A percentile compares a stretch with the other conserved stretches of the same genome.
These are phyloP conservation scores for Platypus cylindrus DNA, from an alignment of 2,888 invertebrate genomes.

Conservation along the genomic window DNA sequence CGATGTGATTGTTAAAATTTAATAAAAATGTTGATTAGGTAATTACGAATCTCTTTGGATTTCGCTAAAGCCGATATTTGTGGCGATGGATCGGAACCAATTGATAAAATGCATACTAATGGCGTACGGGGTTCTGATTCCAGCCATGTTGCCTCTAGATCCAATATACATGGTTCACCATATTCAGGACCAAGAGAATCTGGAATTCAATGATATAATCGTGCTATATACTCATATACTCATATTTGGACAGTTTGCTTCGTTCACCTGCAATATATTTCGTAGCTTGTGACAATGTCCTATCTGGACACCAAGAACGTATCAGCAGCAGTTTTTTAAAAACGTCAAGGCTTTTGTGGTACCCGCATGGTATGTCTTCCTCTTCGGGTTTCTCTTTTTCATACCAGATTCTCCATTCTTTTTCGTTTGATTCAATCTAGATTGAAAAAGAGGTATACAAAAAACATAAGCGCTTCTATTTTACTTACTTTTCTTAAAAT, in stretches of 20 bases:
- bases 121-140: slow-evolving; percentile 85
- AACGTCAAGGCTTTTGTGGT: slow-evolving; percentile 72
- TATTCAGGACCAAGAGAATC: slow-evolving; percentile 79
- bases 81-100: slow-evolving; percentile 93
- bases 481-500: slow-evolving; percentile 57
- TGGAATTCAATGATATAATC: slow-evolving; percentile 22
- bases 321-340: slow-evolving; percentile 78
- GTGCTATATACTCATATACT: slow-evolving; percentile 1
- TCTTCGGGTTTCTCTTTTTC: slow-evolving; percentile 89
- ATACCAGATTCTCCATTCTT: slow-evolving; percentile 82
- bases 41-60: slow-evolving; percentile 64
- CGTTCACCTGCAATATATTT: slow-evolving; percentile 72
- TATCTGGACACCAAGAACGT: slow-evolving; percentile 89
- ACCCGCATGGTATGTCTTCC: slow-evolving; percentile 82
- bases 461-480: not conserved
- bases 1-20: not conserved
- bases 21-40: not conserved
- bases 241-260: not conserved
- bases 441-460: slow-evolving; percentile 11
- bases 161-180: slow-evolving; percentile 83
- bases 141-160: slow-evolving; percentile 78
- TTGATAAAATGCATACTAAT: slow-evolving; percentile 83
- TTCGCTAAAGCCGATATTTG: slow-evolving; percentile 83
- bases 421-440: slow-evolving; percentile 71
- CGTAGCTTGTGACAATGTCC: slow-evolving; percentile 85